Base-by-base conservation (phyloP, 2,113 vertebrate species). In the Gavia stellata region DNA sequence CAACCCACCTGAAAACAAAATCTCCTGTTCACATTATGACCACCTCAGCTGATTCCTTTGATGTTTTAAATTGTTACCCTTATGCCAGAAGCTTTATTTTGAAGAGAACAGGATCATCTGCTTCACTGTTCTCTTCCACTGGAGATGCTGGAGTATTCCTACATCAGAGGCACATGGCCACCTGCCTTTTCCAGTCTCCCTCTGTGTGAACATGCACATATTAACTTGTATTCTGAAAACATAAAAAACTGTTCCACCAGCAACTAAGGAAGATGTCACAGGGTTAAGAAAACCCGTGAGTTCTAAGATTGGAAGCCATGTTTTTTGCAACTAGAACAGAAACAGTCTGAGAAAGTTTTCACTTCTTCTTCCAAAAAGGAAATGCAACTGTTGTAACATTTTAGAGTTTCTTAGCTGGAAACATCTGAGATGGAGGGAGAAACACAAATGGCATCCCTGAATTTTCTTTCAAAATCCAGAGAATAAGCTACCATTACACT, bases 301-400 rank as follows among this genome's bases (percentile, higher is more conserved):
- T 68, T 63, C 52, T 86, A 77, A 83, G 71, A 86, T 4, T 82
- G 85, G 53, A 92, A 75, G 61, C 7, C 8, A 25, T 61, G 31
- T 23, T 90, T 55, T 21, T n/a, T 70, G 40, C 67, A 82, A 45
- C 71, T 38, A 84, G 84, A 97, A 95, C n/a, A 92, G 91, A 82
- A 95, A 87, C 34, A 15, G 56, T 34, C 65, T 92, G 93, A 95
- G 91, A 91, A 91, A 91, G 49, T 61, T 96, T 95, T 96, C 94
- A 80, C 81, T 97, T 97, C 95, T 84, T 74, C 92, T 95, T 94
- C 62, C 49, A 72, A 85, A 86, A 95, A 65, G 93, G 94, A 97
- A 97, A 92, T 29, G 70, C 73, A 90, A 92, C 68, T 82, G 19
- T 18, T 85, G 20, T 84, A 52, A 87, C 29, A 61, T 13, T 68